Evolutionary conservation across 2,797 vertebrate species (phyloP).

Genomic region (Cyprinodon diabolis): DNA sequence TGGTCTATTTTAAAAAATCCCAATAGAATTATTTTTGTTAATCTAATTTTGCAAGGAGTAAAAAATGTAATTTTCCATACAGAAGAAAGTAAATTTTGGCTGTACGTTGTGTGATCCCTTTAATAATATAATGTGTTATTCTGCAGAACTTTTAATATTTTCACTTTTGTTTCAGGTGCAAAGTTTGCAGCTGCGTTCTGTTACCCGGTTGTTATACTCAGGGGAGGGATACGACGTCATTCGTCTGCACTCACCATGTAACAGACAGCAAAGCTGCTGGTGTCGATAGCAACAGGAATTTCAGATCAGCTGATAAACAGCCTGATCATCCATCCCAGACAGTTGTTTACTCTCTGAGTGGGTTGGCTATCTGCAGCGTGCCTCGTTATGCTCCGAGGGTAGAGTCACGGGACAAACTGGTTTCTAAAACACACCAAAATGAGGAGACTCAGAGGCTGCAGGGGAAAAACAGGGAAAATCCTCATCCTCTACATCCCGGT

Average conservation of each 20-base stretch:
- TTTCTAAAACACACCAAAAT: constrained; percentile 10
- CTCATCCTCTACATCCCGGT: background rate
- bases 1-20: background rate
- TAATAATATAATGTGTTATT: too few species aligned
- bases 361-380: constrained; percentile 35
- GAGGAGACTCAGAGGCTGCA: constrained; percentile 3
- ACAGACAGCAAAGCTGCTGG: constrained; percentile 5
- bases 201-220: constrained; percentile 50
- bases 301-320: constrained; percentile 1
- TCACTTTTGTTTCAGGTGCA: constrained; percentile 59
- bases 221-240: constrained; percentile 31
- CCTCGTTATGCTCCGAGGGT: constrained; percentile 48
- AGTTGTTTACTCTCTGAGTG: constrained; percentile 41
- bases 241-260: constrained; percentile 56
- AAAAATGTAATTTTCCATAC: background rate
- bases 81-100: background rate
- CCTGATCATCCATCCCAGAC: constrained; percentile 2
- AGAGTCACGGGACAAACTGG: constrained; percentile 38
- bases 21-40: background rate
- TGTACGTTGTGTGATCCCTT: background rate
- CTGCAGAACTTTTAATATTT: background rate
- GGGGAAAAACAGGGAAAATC: constrained; percentile 15
- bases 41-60: background rate
- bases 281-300: background rate
- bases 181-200: constrained; percentile 57